Evolutionary conservation across 2,888 invertebrate species (phyloP).

Genomic region (Chaitophorus viminalis): DNA sequence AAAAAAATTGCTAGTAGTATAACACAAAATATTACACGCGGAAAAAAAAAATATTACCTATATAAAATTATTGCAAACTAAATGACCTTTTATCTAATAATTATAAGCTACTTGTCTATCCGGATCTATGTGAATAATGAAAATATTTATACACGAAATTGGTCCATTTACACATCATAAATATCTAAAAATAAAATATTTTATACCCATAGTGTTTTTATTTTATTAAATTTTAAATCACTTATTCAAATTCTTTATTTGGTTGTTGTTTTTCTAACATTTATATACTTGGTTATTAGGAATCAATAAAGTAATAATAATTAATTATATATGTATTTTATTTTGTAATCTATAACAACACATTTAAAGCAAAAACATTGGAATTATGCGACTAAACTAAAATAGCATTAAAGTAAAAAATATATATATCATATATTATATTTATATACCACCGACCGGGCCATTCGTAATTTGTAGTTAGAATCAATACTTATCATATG

Average conservation of each 20-base stretch:
- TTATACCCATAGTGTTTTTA: slow-evolving; percentile 48
- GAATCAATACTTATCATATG: no score
- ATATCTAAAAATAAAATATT: slow-evolving; percentile 62
- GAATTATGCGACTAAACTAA: slow-evolving; percentile 60
- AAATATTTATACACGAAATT: slow-evolving; percentile 60
- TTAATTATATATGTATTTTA: slow-evolving; percentile 29
- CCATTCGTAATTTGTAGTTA: background rate
- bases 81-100: slow-evolving; percentile 47
- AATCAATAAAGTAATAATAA: slow-evolving; percentile 46
- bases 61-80: slow-evolving; percentile 52
- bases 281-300: slow-evolving; percentile 59
- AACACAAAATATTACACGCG: slow-evolving; percentile 55
- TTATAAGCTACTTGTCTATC: slow-evolving; percentile 38
- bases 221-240: slow-evolving; percentile 40
- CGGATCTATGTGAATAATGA: slow-evolving; percentile 48
- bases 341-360: slow-evolving; percentile 51
- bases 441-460: slow-evolving; percentile 19
- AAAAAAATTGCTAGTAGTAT: slow-evolving; percentile 20
- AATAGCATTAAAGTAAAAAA: slow-evolving; percentile 31
- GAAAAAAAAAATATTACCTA: slow-evolving; percentile 37
- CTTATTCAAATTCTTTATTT: slow-evolving; percentile 38
- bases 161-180: slow-evolving; percentile 61
- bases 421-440: background rate
- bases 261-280: slow-evolving; percentile 46
- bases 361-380: slow-evolving; percentile 46